A percentile compares a stretch with the other conserved stretches of the same genome.
Conservation (phyloP, 2,797 vertebrate genomes). For the Epinephelus awoara region DNA sequence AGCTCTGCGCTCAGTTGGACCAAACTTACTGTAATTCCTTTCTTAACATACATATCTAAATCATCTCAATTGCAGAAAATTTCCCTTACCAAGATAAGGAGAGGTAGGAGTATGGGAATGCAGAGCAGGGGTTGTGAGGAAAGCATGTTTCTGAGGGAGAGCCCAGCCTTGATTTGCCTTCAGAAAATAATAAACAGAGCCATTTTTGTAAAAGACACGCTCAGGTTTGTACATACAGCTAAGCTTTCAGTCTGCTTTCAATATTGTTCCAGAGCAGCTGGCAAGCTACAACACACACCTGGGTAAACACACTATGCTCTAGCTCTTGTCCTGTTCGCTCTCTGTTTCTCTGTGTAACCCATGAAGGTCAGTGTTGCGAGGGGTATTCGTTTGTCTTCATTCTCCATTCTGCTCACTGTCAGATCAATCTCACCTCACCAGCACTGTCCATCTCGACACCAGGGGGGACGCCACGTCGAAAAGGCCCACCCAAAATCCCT, state of each 20-base stretch:
- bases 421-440: slow-evolving; percentile 76
- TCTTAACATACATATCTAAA: slow-evolving; percentile 33
- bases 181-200: slow-evolving; percentile 71
- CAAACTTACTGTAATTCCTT: slow-evolving; percentile 28
- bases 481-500: slow-evolving; percentile 72
- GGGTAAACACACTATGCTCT: slow-evolving; percentile 83
- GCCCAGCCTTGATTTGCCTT: slow-evolving; percentile 62
- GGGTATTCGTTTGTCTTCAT: slow-evolving; percentile 70
- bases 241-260: slow-evolving; percentile 78
- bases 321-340: slow-evolving; percentile 63
- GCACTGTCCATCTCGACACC: slow-evolving; percentile 71
- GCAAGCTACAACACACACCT: slow-evolving; percentile 84
- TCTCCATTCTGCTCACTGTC: slow-evolving; percentile 71
- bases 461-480: slow-evolving; percentile 57
- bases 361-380: slow-evolving; percentile 53
- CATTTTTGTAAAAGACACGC: slow-evolving; percentile 66
- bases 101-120: slow-evolving; percentile 36
- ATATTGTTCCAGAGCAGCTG: slow-evolving; percentile 82
- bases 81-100: slow-evolving; percentile 34
- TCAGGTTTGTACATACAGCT: slow-evolving; percentile 75
- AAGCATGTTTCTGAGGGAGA: slow-evolving; percentile 55
- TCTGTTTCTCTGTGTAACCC: slow-evolving; percentile 52
- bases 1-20: slow-evolving; percentile 20
- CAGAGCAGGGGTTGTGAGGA: slow-evolving; percentile 34
- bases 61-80: slow-evolving; percentile 30